phyloP scores from a whole-genome alignment of 1,140 invertebrate species.

The Hetaerina americana region DNA sequence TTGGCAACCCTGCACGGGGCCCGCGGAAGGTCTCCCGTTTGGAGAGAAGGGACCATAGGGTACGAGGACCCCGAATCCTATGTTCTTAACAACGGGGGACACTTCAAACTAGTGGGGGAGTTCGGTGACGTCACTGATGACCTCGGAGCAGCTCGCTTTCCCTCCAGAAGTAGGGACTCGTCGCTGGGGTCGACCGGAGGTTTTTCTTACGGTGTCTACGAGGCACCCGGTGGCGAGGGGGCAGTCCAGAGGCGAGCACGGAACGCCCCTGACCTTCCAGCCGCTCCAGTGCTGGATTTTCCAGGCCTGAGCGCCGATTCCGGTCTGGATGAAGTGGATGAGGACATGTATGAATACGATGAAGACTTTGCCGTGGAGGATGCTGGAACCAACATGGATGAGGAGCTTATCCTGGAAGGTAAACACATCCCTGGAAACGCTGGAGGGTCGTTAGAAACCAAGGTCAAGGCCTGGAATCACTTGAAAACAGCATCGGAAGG shows the following conservation, averaged over 20 bases:
- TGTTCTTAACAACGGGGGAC: background rate
- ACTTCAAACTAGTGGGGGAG: background rate
- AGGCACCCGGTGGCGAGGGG: too few species aligned
- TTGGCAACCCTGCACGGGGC: too few species aligned
- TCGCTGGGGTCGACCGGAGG: too few species aligned
- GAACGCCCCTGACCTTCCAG: too few species aligned
- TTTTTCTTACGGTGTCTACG: too few species aligned
- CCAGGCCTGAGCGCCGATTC: conserved; percentile 15
- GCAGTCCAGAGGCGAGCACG: too few species aligned
- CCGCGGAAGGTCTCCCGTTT: background rate
- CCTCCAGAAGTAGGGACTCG: too few species aligned
- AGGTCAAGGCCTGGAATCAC: too few species aligned
- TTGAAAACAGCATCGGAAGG: too few species aligned
- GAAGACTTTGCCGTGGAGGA: conserved; percentile 27
- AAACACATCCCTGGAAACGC: conserved; percentile 1
- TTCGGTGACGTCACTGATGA: conserved; percentile 10
- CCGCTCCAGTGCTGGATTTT: conserved; percentile 7
- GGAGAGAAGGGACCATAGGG: too few species aligned
- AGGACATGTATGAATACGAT: conserved; percentile 40
- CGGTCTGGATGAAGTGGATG: conserved; percentile 21
- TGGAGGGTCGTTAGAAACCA: too few species aligned
- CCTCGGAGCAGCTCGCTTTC: conserved; percentile 14
- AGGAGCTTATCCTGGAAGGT: conserved; percentile 24
- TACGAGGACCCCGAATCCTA: background rate
- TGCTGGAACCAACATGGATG: conserved; percentile 15